Percentiles rank a stretch among this genome's conserved stretches.
phyloP scores from a whole-genome alignment of 37 sponge, comb jelly and placozoan genomes.

The Geodia barretti region DNA sequence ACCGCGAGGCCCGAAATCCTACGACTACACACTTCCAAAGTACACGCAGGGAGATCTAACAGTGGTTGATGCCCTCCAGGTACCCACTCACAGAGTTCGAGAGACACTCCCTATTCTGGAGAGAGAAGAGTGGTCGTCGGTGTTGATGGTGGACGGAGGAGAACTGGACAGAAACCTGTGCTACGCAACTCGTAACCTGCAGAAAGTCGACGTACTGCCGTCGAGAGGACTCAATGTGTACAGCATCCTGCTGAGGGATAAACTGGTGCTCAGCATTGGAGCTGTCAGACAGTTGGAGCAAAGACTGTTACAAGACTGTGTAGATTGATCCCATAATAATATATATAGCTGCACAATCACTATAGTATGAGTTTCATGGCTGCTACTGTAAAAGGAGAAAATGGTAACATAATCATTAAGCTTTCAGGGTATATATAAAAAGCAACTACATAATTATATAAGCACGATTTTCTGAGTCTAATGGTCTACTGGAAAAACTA shows the following conservation, averaged over 20 bases:
- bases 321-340: neutral
- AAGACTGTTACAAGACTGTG: slow-evolving; percentile 36
- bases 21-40: slow-evolving; percentile 84
- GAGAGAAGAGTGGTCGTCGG: slow-evolving; percentile 61
- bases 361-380: too few relatives aligned
- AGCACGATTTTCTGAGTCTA: too few relatives aligned
- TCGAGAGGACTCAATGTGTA: slow-evolving; percentile 79
- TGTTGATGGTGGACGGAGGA: slow-evolving; percentile 83
- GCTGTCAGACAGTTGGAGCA: slow-evolving; percentile 82
- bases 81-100: neutral
- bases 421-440: too few relatives aligned
- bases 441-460: too few relatives aligned
- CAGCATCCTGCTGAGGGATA: slow-evolving; percentile 68
- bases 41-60: slow-evolving; percentile 82
- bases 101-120: slow-evolving; percentile 47
- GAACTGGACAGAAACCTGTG: slow-evolving; percentile 25
- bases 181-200: slow-evolving; percentile 66
- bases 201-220: slow-evolving; percentile 72
- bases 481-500: too few relatives aligned
- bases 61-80: slow-evolving; percentile 74
- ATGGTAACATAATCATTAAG: too few relatives aligned
- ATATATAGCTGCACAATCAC: too few relatives aligned
- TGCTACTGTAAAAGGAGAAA: too few relatives aligned
- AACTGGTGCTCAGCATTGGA: slow-evolving; percentile 69
- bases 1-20: slow-evolving; percentile 73